A percentile compares a stretch with the other conserved stretches of the same genome.
phyloP scores from a whole-genome alignment of 2,888 invertebrate species.

The Trypoxylon attenuatum region DNA sequence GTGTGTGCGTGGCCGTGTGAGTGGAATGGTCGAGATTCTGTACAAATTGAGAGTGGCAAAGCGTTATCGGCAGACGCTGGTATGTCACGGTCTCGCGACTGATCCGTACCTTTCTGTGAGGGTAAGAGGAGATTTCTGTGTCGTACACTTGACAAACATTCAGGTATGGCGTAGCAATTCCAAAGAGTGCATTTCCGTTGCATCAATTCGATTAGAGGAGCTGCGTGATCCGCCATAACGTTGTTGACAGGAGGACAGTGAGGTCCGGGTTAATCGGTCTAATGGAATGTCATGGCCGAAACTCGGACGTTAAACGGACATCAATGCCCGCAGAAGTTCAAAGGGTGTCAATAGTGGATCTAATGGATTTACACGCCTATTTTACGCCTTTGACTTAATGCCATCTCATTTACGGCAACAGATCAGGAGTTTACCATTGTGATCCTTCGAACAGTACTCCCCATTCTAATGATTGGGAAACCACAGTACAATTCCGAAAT shows the following conservation, averaged over 20 bases:
- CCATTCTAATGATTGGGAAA: too few species aligned
- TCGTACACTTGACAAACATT: slow-evolving; percentile 69
- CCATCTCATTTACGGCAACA: too few species aligned
- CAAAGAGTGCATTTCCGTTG: slow-evolving; percentile 69
- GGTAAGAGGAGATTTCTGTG: slow-evolving; percentile 31
- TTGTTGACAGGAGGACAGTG: background rate
- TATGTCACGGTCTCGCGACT: slow-evolving; percentile 8
- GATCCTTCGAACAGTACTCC: too few species aligned
- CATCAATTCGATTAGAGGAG: slow-evolving; percentile 32
- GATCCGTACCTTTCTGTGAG: slow-evolving; percentile 37
- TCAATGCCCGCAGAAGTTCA: slow-evolving; percentile 8
- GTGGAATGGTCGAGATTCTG: slow-evolving; percentile 22
- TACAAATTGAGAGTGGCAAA: slow-evolving; percentile 17
- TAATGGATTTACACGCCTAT: slow-evolving; percentile 19
- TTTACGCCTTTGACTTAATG: background rate
- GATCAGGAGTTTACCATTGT: too few species aligned
- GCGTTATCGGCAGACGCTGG: slow-evolving; percentile 21
- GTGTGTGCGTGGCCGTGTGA: slow-evolving; percentile 18
- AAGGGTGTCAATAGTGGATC: slow-evolving; percentile 11
- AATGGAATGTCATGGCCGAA: slow-evolving; percentile 24
- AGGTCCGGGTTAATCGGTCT: slow-evolving; percentile 29
- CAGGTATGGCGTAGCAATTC: slow-evolving; percentile 69
- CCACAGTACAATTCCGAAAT: too few species aligned
- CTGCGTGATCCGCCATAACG: slow-evolving; percentile 12
- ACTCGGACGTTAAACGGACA: background rate